These are phyloP conservation scores for Phocoena phocoena DNA, from an alignment of 2,113 vertebrate species.

Conservation along the genomic window DNA sequence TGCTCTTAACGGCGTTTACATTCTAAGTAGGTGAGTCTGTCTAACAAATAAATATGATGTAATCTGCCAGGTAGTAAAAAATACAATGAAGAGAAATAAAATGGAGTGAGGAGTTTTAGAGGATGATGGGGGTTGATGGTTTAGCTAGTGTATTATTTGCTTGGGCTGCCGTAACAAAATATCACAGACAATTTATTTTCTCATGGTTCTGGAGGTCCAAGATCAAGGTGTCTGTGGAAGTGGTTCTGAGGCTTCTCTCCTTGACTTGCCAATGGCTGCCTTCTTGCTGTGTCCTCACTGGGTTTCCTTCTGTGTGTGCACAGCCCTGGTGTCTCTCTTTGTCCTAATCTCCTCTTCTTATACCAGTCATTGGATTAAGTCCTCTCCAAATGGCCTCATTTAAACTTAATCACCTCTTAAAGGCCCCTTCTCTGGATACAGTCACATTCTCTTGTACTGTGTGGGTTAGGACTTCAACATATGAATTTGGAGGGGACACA, in stretches of 20 bases:
- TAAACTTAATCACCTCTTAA: neutral
- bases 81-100: neutral
- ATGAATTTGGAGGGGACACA: neutral
- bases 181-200: neutral
- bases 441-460: neutral
- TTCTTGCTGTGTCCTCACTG: neutral
- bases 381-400: neutral
- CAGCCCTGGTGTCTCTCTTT: neutral
- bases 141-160: neutral
- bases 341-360: neutral
- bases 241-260: neutral
- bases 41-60: neutral
- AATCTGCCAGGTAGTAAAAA: neutral
- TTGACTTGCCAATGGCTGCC: neutral
- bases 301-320: neutral
- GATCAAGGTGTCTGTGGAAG: neutral
- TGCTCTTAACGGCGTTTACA: rapidly evolving
- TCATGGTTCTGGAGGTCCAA: neutral
- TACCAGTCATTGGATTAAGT: neutral
- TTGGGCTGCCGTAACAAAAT: neutral
- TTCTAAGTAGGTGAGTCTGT: neutral
- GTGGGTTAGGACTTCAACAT: neutral
- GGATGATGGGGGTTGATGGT: neutral
- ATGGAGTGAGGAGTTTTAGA: neutral
- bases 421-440: neutral